A percentile compares a stretch with the other conserved stretches of the same genome.
Conservation (phyloP, 2,113 vertebrate genomes). For the Octodon degus region DNA sequence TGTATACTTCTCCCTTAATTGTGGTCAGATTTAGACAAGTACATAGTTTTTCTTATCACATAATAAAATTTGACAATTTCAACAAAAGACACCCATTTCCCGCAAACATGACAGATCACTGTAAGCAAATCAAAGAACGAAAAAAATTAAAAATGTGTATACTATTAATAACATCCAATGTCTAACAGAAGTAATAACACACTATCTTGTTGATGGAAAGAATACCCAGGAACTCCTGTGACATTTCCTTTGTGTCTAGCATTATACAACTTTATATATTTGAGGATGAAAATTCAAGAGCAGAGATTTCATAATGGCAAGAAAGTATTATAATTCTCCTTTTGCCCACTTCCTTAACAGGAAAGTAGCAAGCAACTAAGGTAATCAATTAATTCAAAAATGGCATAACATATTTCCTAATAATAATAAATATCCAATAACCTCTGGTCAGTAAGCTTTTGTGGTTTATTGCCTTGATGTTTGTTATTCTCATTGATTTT, state of each 20-base stretch:
- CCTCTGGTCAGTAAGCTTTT: neutral
- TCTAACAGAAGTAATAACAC: neutral
- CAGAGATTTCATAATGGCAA: neutral
- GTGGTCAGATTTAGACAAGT: neutral
- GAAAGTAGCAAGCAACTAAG: neutral
- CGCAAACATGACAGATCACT: neutral
- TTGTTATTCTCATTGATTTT: neutral
- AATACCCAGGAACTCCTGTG: neutral
- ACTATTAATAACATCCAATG: neutral
- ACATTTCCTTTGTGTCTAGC: neutral
- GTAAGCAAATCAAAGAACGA: neutral
- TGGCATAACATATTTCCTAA: neutral
- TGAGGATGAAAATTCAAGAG: neutral
- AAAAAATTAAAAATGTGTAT: neutral
- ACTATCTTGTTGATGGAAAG: neutral
- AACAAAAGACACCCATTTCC: neutral
- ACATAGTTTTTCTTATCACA: neutral
- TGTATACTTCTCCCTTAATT: neutral
- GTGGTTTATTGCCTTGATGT: neutral
- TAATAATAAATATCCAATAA: neutral
- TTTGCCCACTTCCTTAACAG: neutral
- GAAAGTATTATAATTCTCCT: slow-evolving; percentile 11
- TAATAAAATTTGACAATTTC: slow-evolving; percentile 3
- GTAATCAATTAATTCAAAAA: neutral
- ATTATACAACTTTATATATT: neutral